Base-by-base conservation (phyloP, 2,113 vertebrate genomes). In the Odobenus rosmarus region DNA sequence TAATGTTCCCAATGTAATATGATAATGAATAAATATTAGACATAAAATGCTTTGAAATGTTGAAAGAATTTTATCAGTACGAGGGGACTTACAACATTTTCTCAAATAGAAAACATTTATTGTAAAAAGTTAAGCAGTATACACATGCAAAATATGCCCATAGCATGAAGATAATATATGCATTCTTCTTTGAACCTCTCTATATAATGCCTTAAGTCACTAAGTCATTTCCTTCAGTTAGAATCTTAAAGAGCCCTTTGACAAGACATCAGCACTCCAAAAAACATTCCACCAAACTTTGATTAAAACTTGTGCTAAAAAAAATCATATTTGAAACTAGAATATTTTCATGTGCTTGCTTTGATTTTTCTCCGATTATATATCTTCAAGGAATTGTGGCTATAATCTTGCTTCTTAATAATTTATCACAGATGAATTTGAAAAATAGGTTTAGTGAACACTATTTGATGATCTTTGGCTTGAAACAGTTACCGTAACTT, bases 21-120 rank as follows among this genome's bases (percentile, higher is more conserved):
- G 42, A 61, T 24, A 42, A 85, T 88, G 51, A 92, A 77, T 87
- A 94, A 76, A 76, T 92, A 88, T 92, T 86, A 82, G 19, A 55
- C 0, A 55, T 21, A 64, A 91, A 46, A 31, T 86, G 2, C 28
- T 67, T 92, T 46, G 28, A 93, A 95, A 92, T 90, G 10, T 82
- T 81, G 80, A 90, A 94, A 86, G 3, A 42, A 76, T 49, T 61
- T 92, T 80, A 53, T 91, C 21, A 23, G 36, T 82, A 84, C 69
- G 3, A 57, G 18, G 49, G 13, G 10, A 2, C 6, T 7, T 61
- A 33, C 42, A 71, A 57, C 4, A 46, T 86, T 81, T 91, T 51
- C 57, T 76, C 84, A 92, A 51, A 59, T 69, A 76, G 28, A 93
- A 88, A 69, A 36, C 55, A 36, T 74, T 67, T 94, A 85, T 16